Evolutionary conservation across 1,140 invertebrate genomes (phyloP).

Genomic region (Drosophila tristis): DNA sequence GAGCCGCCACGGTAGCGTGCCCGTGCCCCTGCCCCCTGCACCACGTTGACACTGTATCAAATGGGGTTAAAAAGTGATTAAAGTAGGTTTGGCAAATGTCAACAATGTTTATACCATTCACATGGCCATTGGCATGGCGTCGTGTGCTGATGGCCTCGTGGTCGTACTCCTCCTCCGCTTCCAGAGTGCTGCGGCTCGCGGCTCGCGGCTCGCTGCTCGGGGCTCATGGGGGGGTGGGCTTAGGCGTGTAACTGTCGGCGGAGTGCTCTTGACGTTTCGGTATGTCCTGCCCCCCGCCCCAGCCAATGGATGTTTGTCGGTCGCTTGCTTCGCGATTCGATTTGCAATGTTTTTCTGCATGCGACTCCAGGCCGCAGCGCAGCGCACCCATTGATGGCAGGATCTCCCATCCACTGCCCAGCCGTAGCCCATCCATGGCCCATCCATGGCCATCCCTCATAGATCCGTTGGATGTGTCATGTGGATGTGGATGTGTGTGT

Average conservation of each 20-base stretch:
- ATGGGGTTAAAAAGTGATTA: conserved; percentile 84
- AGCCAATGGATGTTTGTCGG: conserved; percentile 25
- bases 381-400: conserved; percentile 9
- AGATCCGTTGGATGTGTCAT: conserved; percentile 12
- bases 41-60: conserved; percentile 82
- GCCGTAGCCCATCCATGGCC: neutral
- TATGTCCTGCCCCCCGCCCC: conserved; percentile 37
- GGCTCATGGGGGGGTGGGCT: conserved; percentile 35
- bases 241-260: conserved; percentile 78
- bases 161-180: neutral
- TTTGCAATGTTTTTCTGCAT: conserved; percentile 74
- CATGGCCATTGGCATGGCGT: conserved; percentile 55
- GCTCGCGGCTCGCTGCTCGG: neutral
- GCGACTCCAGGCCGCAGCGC: neutral
- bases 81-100: conserved; percentile 84
- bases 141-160: conserved; percentile 2
- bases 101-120: conserved; percentile 78
- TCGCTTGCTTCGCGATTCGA: conserved; percentile 70
- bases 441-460: neutral
- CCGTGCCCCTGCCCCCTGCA: conserved; percentile 28
- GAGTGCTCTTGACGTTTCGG: conserved; percentile 77
- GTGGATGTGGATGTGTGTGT: too few relatives aligned
- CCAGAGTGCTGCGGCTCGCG: neutral
- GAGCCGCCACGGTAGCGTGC: conserved; percentile 48
- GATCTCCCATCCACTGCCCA: too few relatives aligned